These are phyloP conservation scores for Dolichomitus sp. DNA, from an alignment of 2,888 invertebrate genomes.

Conservation along the genomic window DNA sequence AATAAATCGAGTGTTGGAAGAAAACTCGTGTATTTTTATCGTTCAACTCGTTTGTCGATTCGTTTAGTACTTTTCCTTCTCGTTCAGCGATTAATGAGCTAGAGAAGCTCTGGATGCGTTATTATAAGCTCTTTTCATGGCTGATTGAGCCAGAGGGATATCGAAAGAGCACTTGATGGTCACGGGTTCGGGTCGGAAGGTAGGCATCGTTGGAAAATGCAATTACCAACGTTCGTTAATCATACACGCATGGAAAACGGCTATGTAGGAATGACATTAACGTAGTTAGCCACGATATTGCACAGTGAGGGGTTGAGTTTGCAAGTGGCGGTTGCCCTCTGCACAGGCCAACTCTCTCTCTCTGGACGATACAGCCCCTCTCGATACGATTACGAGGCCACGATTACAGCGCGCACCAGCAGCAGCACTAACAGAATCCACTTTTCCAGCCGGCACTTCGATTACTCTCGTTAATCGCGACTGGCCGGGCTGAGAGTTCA, in stretches of 20 bases:
- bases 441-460: constrained; percentile 58
- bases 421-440: constrained; percentile 48
- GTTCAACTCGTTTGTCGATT: neutral
- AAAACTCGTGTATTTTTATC: too few species aligned
- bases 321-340: constrained; percentile 39
- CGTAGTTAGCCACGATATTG: constrained; percentile 62
- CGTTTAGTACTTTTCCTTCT: neutral
- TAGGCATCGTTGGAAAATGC: constrained; percentile 52
- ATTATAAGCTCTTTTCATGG: constrained; percentile 37
- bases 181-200: constrained; percentile 10
- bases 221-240: constrained; percentile 68
- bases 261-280: constrained; percentile 63
- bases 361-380: constrained; percentile 4
- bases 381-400: constrained; percentile 50
- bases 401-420: constrained; percentile 33
- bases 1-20: too few species aligned
- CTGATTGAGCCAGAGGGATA: constrained; percentile 13
- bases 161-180: constrained; percentile 16
- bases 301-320: constrained; percentile 5
- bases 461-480: constrained; percentile 57
- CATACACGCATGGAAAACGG: constrained; percentile 39
- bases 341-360: constrained; percentile 1
- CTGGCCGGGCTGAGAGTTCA: neutral
- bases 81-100: neutral
- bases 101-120: neutral